Evolutionary conservation across 2,113 vertebrate species (phyloP), one percentile per base, ranked within the genome.

Genomic region (Plecotus auritus): DNA sequence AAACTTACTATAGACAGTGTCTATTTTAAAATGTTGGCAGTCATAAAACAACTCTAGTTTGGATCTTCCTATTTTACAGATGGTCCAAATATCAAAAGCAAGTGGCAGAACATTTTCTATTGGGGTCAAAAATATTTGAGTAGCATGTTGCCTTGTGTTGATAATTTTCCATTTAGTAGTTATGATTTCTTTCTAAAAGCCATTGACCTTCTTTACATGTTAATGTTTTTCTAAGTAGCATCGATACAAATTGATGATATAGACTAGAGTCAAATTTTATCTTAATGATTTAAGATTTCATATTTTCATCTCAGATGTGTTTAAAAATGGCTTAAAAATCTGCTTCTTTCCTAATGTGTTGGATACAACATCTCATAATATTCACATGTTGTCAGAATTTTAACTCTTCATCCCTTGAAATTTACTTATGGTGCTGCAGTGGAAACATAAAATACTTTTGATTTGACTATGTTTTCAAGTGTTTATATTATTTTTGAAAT

Each of bases 401-500:
- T 96, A 97, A 92, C 90, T 89, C 9, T 56, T 20, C 1, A 64
- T 9, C 26, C 40, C 59, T 90, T 94, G 12, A 78, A 92, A 47
- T 61, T n/a, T 67, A 40, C 42, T 97, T 64, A 85, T 95, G 73
- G 56, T 77, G 20, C 37, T 61, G 9, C 93, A 94, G 56, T 49
- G 70, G 40, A 95, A 91, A 66, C 10, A 78, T 67, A 69, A n/a
- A 22, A 0, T 78, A 80, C 9, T 16, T 54, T 92, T 90, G 23
- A 80, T 73, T 95, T 95, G 87, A 91, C 96, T 92, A 59, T 45
- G 7, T 80, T 97, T 42, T 86, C 88, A 87, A 82, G 90, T 94
- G 40, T 61, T 82, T 93, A 37, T 91, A 72, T 69, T 91, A 94
- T 92, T 85, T 96, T 16, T 90, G 56, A 96, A 12, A n/a, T 81